These are phyloP conservation scores for Sphenodon punctatus DNA, from an alignment of 2,797 vertebrate genomes.

Conservation along the genomic window DNA sequence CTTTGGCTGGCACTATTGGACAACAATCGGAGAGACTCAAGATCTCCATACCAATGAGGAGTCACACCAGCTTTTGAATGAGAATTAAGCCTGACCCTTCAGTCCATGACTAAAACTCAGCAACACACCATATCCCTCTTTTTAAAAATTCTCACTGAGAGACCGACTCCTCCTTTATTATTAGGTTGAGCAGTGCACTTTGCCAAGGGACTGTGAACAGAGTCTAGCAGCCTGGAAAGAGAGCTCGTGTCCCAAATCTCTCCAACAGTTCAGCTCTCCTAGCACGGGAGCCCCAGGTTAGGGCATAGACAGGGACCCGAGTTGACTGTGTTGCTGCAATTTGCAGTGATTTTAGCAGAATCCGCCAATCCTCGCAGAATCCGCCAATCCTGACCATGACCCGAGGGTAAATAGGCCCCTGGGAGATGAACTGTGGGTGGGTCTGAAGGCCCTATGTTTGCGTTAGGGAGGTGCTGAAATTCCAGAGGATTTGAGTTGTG, in stretches of 20 bases:
- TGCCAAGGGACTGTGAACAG: not conserved
- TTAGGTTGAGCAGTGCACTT: slow-evolving; percentile 5
- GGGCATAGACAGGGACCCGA: too few species aligned
- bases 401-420: too few species aligned
- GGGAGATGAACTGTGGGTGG: too few species aligned
- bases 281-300: too few species aligned
- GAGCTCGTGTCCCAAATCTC: not conserved
- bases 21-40: not conserved
- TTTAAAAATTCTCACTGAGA: not conserved
- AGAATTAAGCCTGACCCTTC: not conserved
- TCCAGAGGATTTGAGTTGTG: too few species aligned
- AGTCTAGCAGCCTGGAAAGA: slow-evolving; percentile 39
- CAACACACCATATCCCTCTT: not conserved
- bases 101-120: not conserved
- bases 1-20: not conserved
- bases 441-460: too few species aligned
- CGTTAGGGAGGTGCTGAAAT: too few species aligned
- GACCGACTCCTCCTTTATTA: not conserved
- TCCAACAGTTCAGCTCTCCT: not conserved
- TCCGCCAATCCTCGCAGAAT: too few species aligned
- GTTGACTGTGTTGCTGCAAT: too few species aligned
- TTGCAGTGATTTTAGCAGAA: too few species aligned
- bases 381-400: too few species aligned
- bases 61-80: not conserved
- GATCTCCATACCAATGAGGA: not conserved